These are phyloP conservation scores for Parthenolecanium corni DNA, from an alignment of 2,888 invertebrate genomes.

Conservation along the genomic window DNA sequence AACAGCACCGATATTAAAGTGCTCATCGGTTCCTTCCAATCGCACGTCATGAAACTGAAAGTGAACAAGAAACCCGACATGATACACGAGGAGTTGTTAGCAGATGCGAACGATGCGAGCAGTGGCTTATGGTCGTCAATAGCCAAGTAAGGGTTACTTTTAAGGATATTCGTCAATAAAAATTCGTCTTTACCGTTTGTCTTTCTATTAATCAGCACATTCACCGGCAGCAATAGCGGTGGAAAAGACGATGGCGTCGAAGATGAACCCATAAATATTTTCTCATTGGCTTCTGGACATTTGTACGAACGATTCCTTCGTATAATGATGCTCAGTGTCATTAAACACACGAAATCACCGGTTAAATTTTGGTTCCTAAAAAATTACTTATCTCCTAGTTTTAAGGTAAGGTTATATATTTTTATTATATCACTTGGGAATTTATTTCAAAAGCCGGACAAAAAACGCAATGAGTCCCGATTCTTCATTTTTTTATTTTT, in stretches of 20 bases:
- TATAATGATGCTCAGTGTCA: constrained; percentile 97
- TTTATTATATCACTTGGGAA: too few relatives aligned
- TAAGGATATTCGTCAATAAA: background rate
- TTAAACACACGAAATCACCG: constrained; percentile 88
- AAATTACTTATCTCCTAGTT: constrained; percentile 93
- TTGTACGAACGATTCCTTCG: constrained; percentile 90
- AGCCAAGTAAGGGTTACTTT: constrained; percentile 53
- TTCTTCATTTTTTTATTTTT: too few relatives aligned
- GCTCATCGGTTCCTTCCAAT: constrained; percentile 68
- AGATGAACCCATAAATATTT: constrained; percentile 83
- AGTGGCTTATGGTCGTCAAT: constrained; percentile 89
- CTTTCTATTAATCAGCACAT: constrained; percentile 37
- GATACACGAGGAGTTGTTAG: constrained; percentile 70
- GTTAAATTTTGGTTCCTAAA: constrained; percentile 99
- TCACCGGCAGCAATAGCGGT: constrained; percentile 40
- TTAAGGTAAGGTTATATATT: constrained; percentile 54
- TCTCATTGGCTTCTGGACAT: constrained; percentile 97
- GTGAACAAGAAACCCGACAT: constrained; percentile 87
- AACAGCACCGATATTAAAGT: constrained; percentile 63
- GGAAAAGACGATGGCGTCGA: constrained; percentile 47
- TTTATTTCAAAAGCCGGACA: too few relatives aligned
- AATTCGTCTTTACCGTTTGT: background rate
- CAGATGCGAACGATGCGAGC: constrained; percentile 58
- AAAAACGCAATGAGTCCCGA: too few relatives aligned
- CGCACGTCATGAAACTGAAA: constrained; percentile 80